phyloP scores from a whole-genome alignment of 2,888 invertebrate genomes.

The Gnatocerus cornutus region DNA sequence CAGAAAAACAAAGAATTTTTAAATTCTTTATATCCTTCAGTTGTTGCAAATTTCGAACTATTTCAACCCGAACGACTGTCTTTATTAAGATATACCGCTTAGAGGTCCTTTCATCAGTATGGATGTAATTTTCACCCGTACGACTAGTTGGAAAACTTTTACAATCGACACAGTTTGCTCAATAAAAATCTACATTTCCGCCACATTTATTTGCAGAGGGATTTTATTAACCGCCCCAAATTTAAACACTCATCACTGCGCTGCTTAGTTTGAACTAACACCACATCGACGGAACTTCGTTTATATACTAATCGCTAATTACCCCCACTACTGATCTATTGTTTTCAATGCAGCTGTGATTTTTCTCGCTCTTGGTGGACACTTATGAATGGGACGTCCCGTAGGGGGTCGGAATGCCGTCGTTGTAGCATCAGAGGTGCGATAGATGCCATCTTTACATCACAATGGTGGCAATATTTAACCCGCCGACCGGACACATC shows the following conservation, averaged over 20 bases:
- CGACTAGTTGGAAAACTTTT: slow-evolving; percentile 4
- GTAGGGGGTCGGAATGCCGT: slow-evolving; percentile 66
- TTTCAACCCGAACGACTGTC: slow-evolving; percentile 1
- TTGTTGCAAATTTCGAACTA: no score
- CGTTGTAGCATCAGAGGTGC: no score
- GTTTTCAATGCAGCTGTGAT: not conserved
- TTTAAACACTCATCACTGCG: not conserved
- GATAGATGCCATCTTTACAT: slow-evolving; percentile 69
- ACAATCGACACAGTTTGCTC: not conserved
- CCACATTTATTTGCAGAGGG: not conserved
- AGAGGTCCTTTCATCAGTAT: not conserved
- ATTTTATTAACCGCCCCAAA: not conserved
- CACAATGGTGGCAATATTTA: slow-evolving; percentile 69
- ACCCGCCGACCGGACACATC: slow-evolving; percentile 60
- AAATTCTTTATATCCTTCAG: no score
- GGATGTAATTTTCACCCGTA: not conserved
- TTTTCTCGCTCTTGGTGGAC: slow-evolving; percentile 56
- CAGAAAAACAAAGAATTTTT: no score
- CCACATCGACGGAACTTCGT: no score
- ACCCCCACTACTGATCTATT: not conserved
- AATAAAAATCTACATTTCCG: slow-evolving; percentile 4
- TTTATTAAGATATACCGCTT: not conserved
- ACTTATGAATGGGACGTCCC: slow-evolving; percentile 69
- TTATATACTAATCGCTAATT: slow-evolving; percentile 1
- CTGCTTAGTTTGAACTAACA: not conserved